Base-by-base conservation (phyloP, 2,113 vertebrate genomes). In the Todiramphus chloris region DNA sequence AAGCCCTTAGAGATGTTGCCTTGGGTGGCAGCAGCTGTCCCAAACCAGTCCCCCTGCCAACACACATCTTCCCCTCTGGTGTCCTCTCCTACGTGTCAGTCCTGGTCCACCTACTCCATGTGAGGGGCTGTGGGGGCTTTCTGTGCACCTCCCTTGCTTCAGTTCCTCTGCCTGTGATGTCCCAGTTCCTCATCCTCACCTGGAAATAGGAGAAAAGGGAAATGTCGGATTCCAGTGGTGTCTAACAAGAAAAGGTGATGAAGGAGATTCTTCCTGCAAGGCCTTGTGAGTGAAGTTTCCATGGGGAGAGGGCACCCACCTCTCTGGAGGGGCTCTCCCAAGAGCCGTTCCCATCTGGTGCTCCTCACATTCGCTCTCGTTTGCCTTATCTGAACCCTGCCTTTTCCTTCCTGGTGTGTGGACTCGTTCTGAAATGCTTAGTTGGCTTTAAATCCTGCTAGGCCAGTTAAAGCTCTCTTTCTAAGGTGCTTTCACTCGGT, bases 41-140 rank as follows among this genome's bases (percentile, higher is more conserved):
- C 59, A 20, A 4, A 13, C 18, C 33, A 43, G 11, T 63, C 60
- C 27, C 64, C 25, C 50, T 59, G 66, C 21, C 58, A 27, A 6
- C 0, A 1, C n/a, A 1, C 0, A 53, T 16, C 25, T 16, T 53
- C 51, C 27, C 51, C 27, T 43, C 11, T 1, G 0, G 28, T 75
- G 6, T 17, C 18, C 12, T 41, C 5, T 14, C 5, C 24, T 31
- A 0, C 9, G 12, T 63, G 31, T 82, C 6, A 1, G 20, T 68
- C 19, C 53, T 48, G 46, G 5, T 5, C 11, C 44, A 28, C 2
- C 35, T 76, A 0, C 37, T 46, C 10, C 0, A 1, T 7, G 5
- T 0, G 1, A 37, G 16, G 43, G 37, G 6, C 51, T 7, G 8
- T 1, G 50, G 9, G 39, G 19, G 15, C 39, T 51, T 48, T 39